A percentile compares a stretch with the other conserved stretches of the same genome.
These are phyloP conservation scores for Aeoliscus strigatus DNA, from an alignment of 2,797 vertebrate species.

Conservation along the genomic window DNA sequence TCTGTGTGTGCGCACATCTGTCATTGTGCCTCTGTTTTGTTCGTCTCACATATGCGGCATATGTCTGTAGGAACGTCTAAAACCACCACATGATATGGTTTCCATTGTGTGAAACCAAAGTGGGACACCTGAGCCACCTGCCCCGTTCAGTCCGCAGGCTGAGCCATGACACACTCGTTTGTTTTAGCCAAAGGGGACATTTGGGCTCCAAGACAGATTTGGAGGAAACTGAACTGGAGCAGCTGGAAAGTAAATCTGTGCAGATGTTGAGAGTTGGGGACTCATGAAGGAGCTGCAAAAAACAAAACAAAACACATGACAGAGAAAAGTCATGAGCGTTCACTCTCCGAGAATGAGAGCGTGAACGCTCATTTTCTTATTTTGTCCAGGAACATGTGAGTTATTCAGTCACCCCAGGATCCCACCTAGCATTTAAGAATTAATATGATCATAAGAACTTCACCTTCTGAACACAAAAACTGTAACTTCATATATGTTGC, in stretches of 20 bases:
- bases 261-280: conserved; percentile 19
- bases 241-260: conserved; percentile 21
- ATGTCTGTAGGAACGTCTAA: conserved; percentile 16
- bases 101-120: conserved; percentile 40
- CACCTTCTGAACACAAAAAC: no score
- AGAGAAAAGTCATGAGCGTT: no score
- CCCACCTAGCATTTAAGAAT: no score
- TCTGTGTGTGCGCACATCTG: neutral
- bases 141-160: conserved; percentile 8
- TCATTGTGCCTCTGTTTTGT: neutral
- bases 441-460: no score
- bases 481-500: no score
- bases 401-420: no score
- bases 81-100: conserved; percentile 40
- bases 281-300: neutral
- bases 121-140: conserved; percentile 48
- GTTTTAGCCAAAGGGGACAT: conserved; percentile 29
- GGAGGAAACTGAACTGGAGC: conserved; percentile 16
- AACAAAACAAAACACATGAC: neutral
- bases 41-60: conserved; percentile 6
- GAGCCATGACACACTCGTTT: conserved; percentile 52
- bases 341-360: no score
- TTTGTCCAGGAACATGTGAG: no score
- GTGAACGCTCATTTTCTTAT: no score
- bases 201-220: conserved; percentile 1